Evolutionary conservation across 2,888 invertebrate genomes (phyloP), one percentile per base, ranked within the genome.

Genomic region (Lasius platythorax): DNA sequence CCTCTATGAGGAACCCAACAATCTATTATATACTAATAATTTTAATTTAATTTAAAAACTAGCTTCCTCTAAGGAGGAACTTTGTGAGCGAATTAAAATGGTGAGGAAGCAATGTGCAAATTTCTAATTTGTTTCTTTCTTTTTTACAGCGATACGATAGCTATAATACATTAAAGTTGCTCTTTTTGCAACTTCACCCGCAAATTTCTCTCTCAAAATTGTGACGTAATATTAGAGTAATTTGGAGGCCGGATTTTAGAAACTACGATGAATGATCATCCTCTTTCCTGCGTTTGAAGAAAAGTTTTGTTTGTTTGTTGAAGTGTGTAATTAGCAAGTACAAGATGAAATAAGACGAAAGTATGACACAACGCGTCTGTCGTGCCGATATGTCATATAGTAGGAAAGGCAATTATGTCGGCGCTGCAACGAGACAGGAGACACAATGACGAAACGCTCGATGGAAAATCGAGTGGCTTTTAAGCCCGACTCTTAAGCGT

Each of bases 401-500:
- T 37, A 28, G 23, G 9, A 11, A 37, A 4, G 5, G 3, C 23
- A 72, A 72, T 53, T 53, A 53, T n/a, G n/a, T 53, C n/a, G 53
- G n/a, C 2, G 53, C 8, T 53, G 53, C 53, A n/a, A 8, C 8
- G 28, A 56, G 23, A 56, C n/a, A 53, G 8, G 53, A 5, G 53
- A 53, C 15, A 37, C 8, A 0, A n/a, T 68, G 18, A 53, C 18
- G 12, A 53, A 50, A 12, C 4, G 53, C 1, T 37, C 50, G 9
- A n/a, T 33, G 8, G 37, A 43, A 33, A 75, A 9, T 43, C 30
- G 18, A 58, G 8, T 40, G 28, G 70, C 70, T 50, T 68, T 67
- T 68, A 68, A 23, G 50, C 23, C 30, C 28, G 70, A 75, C 9
- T 53, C 53, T 43, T 64, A 50, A 33, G n/a, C n/a, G 30, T 33